Evolutionary conservation across 2,888 invertebrate genomes (phyloP).

Genomic region (Sphaerophoria taeniata): DNA sequence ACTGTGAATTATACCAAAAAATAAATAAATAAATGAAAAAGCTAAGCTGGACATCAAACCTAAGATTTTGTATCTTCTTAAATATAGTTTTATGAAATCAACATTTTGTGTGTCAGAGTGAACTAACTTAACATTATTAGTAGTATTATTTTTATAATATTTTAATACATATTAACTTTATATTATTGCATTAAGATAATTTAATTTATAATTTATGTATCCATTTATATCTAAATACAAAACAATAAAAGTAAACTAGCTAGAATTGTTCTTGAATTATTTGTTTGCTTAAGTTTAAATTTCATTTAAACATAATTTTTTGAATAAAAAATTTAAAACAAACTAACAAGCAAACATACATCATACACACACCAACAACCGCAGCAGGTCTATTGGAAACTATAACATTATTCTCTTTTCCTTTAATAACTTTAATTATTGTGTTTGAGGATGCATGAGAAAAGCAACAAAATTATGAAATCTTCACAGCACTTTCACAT

Average conservation of each 20-base stretch:
- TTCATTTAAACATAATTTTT: slow-evolving; percentile 39
- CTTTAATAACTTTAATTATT: too few species aligned
- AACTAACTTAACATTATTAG: slow-evolving; percentile 72
- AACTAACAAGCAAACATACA: slow-evolving; percentile 36
- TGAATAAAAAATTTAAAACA: slow-evolving; percentile 41
- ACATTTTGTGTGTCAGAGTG: slow-evolving; percentile 66
- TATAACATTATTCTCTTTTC: too few species aligned
- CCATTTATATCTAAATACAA: slow-evolving; percentile 59
- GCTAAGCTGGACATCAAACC: slow-evolving; percentile 48
- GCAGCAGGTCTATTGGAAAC: slow-evolving; percentile 36
- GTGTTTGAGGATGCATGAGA: slow-evolving; percentile 54
- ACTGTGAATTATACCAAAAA: slow-evolving; percentile 33
- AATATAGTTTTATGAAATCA: slow-evolving; percentile 65
- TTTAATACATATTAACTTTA: slow-evolving; percentile 55
- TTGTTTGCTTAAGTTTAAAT: slow-evolving; percentile 43
- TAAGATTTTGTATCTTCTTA: slow-evolving; percentile 12
- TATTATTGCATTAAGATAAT: slow-evolving; percentile 54
- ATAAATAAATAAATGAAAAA: slow-evolving; percentile 63
- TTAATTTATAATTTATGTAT: slow-evolving; percentile 35
- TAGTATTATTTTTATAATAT: slow-evolving; percentile 57
- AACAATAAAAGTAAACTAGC: slow-evolving; percentile 73
- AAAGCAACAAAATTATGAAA: slow-evolving; percentile 55
- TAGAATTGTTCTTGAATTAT: slow-evolving; percentile 66
- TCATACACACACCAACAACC: slow-evolving; percentile 44
- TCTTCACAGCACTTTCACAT: slow-evolving; percentile 69